These are phyloP conservation scores for Rachycentron canadum DNA, from an alignment of 2,797 vertebrate species.

Conservation along the genomic window DNA sequence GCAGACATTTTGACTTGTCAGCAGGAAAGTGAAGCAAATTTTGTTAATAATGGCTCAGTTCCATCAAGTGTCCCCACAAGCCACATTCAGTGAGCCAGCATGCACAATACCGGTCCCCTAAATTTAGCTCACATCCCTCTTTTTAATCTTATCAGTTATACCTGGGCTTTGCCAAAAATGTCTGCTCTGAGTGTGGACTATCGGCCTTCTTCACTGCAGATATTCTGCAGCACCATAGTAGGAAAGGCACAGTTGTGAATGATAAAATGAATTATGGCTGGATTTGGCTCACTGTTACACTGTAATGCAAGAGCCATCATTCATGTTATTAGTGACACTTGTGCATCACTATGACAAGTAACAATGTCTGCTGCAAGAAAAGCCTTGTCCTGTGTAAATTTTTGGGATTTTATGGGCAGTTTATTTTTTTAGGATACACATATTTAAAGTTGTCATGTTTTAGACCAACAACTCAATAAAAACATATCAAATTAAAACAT, in stretches of 20 bases:
- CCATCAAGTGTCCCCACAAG: background rate
- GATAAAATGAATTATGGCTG: background rate
- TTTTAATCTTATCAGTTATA: background rate
- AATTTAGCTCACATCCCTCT: too few relatives aligned
- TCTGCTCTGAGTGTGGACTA: too few relatives aligned
- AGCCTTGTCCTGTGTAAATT: background rate
- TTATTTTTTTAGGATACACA: background rate
- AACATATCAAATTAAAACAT: background rate
- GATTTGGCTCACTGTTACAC: background rate
- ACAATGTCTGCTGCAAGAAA: background rate
- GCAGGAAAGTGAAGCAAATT: background rate
- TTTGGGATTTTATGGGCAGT: background rate
- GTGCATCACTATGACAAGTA: background rate
- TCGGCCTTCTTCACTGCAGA: too few relatives aligned
- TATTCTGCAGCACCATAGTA: background rate
- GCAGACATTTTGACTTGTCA: background rate
- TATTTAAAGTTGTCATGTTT: background rate
- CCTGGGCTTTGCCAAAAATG: background rate
- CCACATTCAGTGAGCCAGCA: background rate
- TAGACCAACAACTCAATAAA: background rate
- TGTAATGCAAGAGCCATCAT: background rate
- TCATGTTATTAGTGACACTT: too few relatives aligned
- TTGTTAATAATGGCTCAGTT: background rate
- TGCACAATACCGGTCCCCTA: too few relatives aligned
- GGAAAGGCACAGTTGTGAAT: background rate